Evolutionary conservation across 1,140 invertebrate species (phyloP), one percentile per base, ranked within the genome.

Genomic region (Pseudoatta argentina): DNA sequence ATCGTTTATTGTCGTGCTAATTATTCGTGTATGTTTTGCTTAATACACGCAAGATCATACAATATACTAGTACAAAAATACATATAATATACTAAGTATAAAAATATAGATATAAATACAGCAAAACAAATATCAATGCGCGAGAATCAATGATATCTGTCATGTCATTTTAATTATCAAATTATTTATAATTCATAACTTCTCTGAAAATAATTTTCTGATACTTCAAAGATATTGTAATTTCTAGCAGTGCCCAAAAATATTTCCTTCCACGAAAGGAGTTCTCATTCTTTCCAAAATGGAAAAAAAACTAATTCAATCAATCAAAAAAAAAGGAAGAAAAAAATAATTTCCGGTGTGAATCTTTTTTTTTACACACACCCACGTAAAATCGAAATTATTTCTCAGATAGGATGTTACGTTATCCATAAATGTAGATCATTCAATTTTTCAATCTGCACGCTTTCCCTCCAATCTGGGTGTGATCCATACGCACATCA

Each of bases 401-500:
- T 6, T 57, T 55, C 27, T 27, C 30, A 67, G 63, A 55, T 53
- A 55, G 10, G 14, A 24, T 57, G 71, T 81, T 39, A 79, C 48
- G 14, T 21, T 64, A 34, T 8, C 51, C 21, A n/a, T 8, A 16
- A 67, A 69, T 79, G 34, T 69, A 39, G 48, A 81, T 57, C 21
- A 39, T 14, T 30, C 78, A 66, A 71, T 71, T 67, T 71, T 67
- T 63, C 69, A 39, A 75, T 75, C 53, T 67, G 64, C 53, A 27
- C 48, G 39, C 30, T 59, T 14, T 83, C 18, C 27, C 21, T 61
- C 8, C 51, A 57, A 71, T 27, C 39, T 16, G 55, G 14, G 14
- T 75, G 69, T 75, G 79, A 83, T 75, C 79, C 79, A 82, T 82
- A 82, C 71, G 79, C 67, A 82, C 67, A 82, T 82, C 67, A 82